Evolutionary conservation across 2,888 invertebrate species (phyloP).

Genomic region (Drosophila kambysellisi): DNA sequence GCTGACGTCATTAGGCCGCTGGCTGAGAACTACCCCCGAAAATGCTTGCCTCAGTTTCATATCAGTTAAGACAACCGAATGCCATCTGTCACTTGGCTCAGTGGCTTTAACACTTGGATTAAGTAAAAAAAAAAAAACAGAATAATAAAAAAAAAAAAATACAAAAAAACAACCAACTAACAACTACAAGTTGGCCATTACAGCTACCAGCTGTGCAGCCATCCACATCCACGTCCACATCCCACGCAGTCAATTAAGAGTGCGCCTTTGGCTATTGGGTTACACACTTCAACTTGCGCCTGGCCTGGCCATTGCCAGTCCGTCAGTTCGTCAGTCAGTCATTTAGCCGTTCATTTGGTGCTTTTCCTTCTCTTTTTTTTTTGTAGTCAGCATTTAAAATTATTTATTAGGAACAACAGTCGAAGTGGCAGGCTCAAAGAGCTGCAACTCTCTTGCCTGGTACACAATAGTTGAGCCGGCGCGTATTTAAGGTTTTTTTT

Average conservation of each 20-base stretch:
- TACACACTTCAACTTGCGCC: conserved; percentile 67
- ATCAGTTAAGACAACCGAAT: conserved; percentile 18
- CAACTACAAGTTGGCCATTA: conserved; percentile 52
- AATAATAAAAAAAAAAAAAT: conserved; percentile 5
- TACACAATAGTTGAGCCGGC: conserved; percentile 20
- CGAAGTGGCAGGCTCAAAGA: conserved; percentile 18
- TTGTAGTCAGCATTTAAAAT: conserved; percentile 75
- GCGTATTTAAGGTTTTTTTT: conserved; percentile 66
- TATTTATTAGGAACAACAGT: conserved; percentile 78
- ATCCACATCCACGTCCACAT: conserved; percentile 36
- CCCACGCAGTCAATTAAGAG: conserved; percentile 80
- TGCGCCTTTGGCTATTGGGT: conserved; percentile 75
- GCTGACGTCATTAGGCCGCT: conserved; percentile 67
- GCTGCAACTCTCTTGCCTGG: conserved; percentile 29
- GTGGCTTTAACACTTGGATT: conserved; percentile 40
- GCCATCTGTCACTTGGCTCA: conserved; percentile 47
- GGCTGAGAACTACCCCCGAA: conserved; percentile 65
- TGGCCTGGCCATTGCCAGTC: conserved; percentile 16
- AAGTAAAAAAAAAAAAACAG: conserved; percentile 24
- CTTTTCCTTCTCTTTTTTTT: conserved; percentile 19
- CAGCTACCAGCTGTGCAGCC: conserved; percentile 50
- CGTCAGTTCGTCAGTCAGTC: conserved; percentile 7
- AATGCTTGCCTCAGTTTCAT: conserved; percentile 32
- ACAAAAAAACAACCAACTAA: not conserved
- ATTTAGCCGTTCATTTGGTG: conserved; percentile 29